A percentile compares a stretch with the other conserved stretches of the same genome.
Conservation (phyloP, 2,888 invertebrate genomes). For the Trissoscelio sp. region DNA sequence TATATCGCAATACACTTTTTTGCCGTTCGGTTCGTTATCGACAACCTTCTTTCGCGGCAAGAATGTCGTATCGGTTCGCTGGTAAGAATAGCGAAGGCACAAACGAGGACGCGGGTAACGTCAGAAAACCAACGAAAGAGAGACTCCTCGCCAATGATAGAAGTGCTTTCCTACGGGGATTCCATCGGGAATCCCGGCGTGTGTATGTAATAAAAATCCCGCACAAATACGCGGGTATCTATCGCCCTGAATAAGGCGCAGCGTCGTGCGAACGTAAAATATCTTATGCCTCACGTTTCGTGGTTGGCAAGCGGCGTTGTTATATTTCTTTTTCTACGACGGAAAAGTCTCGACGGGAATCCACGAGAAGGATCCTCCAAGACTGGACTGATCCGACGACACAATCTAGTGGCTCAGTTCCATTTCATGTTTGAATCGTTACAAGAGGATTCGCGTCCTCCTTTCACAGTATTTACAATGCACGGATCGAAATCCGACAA, state of each 20-base stretch:
- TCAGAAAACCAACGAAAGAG: conserved; percentile 12
- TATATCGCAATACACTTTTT: conserved; percentile 30
- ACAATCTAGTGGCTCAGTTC: conserved; percentile 54
- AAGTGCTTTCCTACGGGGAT: conserved; percentile 45
- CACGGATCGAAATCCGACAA: background rate
- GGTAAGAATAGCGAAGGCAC: conserved; percentile 47
- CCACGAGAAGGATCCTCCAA: conserved; percentile 50
- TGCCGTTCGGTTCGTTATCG: conserved; percentile 34
- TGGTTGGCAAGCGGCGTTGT: conserved; percentile 50
- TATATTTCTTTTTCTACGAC: conserved; percentile 56
- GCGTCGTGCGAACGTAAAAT: conserved; percentile 65
- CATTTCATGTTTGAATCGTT: conserved; percentile 58
- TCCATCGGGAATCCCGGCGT: conserved; percentile 46
- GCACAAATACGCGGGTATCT: conserved; percentile 51
- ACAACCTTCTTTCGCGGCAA: conserved; percentile 18
- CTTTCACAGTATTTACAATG: conserved; percentile 41
- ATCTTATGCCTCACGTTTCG: conserved; percentile 63
- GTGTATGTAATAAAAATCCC: conserved; percentile 60
- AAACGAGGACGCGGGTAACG: conserved; percentile 30
- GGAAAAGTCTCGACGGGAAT: conserved; percentile 51
- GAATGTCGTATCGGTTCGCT: conserved; percentile 42
- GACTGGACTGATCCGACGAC: conserved; percentile 57
- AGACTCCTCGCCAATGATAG: conserved; percentile 28
- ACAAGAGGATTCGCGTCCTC: conserved; percentile 47
- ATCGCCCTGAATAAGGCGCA: conserved; percentile 60